Conservation (phyloP, 2,797 vertebrate genomes). For the Sebastes nivosus region DNA sequence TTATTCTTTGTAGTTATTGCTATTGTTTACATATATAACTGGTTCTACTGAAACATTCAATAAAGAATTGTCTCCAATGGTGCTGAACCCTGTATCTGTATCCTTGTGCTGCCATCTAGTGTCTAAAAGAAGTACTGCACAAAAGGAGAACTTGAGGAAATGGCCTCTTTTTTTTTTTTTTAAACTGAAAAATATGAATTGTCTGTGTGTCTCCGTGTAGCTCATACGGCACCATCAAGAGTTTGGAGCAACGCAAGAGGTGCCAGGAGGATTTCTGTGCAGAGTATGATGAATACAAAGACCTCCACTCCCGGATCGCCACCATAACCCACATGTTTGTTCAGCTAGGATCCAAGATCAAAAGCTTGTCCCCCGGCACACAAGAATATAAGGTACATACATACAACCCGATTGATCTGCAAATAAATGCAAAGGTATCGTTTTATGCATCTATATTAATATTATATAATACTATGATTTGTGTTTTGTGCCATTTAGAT, state of each 20-base stretch:
- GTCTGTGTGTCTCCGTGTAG: slow-evolving; percentile 60
- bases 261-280: slow-evolving; percentile 88
- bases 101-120: slow-evolving; percentile 58
- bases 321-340: slow-evolving; percentile 85
- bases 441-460: not conserved
- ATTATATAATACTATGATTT: not conserved
- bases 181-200: not conserved
- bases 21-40: not conserved
- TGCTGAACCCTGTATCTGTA: not conserved
- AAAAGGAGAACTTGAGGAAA: not conserved
- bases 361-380: slow-evolving; percentile 82
- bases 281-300: slow-evolving; percentile 86
- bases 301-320: slow-evolving; percentile 83
- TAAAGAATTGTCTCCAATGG: not conserved
- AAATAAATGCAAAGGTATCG: not conserved
- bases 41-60: not conserved
- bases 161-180: not conserved
- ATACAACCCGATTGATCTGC: not conserved
- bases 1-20: not conserved
- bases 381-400: slow-evolving; percentile 82
- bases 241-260: slow-evolving; percentile 79
- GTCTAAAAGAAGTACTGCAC: slow-evolving; percentile 37
- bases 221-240: slow-evolving; percentile 77
- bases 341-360: slow-evolving; percentile 87
- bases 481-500: slow-evolving; percentile 75